phyloP scores from a whole-genome alignment of 2,888 invertebrate species.

The Dastarcus helophoroides region DNA sequence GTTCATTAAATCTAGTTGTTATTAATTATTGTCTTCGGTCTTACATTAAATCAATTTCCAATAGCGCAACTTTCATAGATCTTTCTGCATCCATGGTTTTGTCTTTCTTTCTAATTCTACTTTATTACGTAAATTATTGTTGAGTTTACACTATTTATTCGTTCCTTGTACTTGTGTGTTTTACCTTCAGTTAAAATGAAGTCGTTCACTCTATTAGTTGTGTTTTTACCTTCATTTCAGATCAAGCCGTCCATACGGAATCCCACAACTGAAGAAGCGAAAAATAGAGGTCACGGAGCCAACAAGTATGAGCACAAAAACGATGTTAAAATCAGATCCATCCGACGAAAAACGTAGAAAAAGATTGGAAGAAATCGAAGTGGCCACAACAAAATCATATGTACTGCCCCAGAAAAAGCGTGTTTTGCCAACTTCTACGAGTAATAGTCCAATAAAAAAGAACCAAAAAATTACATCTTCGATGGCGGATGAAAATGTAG shows the following conservation, averaged over 20 bases:
- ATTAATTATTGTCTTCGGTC: no score
- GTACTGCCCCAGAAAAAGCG: constrained; percentile 50
- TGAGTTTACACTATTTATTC: constrained; percentile 3
- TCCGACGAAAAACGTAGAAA: constrained; percentile 37
- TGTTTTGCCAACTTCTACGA: constrained; percentile 33
- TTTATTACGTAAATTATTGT: neutral
- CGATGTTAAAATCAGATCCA: constrained; percentile 23
- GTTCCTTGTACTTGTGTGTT: no score
- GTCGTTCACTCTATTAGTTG: neutral
- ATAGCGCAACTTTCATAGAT: no score
- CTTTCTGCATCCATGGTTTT: no score
- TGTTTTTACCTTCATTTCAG: constrained; percentile 23
- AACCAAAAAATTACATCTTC: constrained; percentile 37
- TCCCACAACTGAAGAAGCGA: constrained; percentile 57
- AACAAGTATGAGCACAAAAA: constrained; percentile 29
- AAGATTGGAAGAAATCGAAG: constrained; percentile 34
- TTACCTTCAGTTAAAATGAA: no score
- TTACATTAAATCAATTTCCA: no score
- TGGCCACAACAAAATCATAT: constrained; percentile 34
- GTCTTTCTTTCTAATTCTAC: no score
- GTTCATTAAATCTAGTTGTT: no score
- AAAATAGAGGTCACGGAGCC: constrained; percentile 43
- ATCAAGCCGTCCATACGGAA: constrained; percentile 33
- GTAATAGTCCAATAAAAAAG: constrained; percentile 32
- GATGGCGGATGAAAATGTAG: constrained; percentile 35